Base-by-base conservation (phyloP, 2,888 invertebrate species). In the Parelbella ahira region DNA sequence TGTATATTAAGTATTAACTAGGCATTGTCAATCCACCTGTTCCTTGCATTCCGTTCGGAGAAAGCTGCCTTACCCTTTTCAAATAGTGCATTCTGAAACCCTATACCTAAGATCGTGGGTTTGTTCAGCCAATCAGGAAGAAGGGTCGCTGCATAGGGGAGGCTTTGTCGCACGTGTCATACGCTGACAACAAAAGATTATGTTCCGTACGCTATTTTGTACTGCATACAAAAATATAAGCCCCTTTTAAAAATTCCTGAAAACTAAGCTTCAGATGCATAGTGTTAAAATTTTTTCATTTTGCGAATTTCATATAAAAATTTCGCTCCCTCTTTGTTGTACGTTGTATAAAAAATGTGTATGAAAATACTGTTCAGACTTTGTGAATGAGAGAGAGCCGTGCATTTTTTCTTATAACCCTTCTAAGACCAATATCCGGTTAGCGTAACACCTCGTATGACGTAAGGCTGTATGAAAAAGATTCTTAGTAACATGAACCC, bases 81-180 rank as follows among this genome's bases (percentile, higher is more conserved):
- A 51, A 54, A 56, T 59, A 60, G 52, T 56, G 49, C 57, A 44
- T 50, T 47, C 45, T 58, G 67, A 72, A 78, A 72, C 67, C 68
- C 54, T 70, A 74, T 60, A 68, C 61, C 55, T 55, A 57, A 53
- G 58, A 67, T 68, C 55, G 56, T 56, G 50, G 56, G 54, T 48
- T 55, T 50, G 55, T 48, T 54, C 61, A 51, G 52, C 76, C 76
- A 76, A 76, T 76, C 66, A 60, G 64, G 45, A 29, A n/a, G 24
- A 32, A 30, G 49, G 44, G 53, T 45, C 56, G 25, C 8, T 32
- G 62, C 47, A 52, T 48, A 46, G 58, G 62, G 67, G 70, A 64
- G 66, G 68, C 63, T 67, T 43, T 44, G 36, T 36, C 8, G 24
- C 25, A 25, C 24, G 39, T 39, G 39, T 39, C 39, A 24, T 30